Percentiles rank a stretch among this genome's conserved stretches.
These are phyloP conservation scores for Morus bassanus DNA, from an alignment of 2,797 vertebrate genomes.

Conservation along the genomic window DNA sequence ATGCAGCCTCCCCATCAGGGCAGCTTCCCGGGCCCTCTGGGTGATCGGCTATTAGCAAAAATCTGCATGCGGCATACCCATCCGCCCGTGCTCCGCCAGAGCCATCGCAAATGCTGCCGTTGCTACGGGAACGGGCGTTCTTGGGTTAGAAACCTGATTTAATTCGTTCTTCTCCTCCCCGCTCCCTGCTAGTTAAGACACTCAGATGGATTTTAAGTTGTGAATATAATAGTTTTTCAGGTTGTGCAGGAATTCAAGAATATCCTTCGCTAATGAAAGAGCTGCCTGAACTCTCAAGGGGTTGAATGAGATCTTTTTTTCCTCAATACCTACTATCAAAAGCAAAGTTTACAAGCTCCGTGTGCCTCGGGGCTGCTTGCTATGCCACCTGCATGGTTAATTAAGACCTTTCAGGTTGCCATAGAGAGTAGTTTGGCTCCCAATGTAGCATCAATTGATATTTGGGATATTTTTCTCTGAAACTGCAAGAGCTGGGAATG, in stretches of 20 bases:
- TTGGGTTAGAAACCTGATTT: background rate
- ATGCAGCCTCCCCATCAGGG: background rate
- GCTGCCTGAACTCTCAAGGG: background rate
- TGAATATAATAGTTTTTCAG: background rate
- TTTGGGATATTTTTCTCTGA: background rate
- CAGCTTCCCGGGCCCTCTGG: background rate
- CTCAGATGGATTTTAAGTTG: background rate
- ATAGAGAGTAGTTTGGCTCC: conserved; percentile 39
- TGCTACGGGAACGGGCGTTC: conserved; percentile 28
- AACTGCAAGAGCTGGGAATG: background rate
- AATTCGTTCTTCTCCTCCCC: background rate
- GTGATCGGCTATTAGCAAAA: background rate
- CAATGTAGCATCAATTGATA: background rate
- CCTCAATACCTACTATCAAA: background rate
- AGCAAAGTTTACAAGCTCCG: background rate
- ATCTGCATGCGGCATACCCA: background rate
- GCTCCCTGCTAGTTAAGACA: background rate
- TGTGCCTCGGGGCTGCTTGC: background rate
- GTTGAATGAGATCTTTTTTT: background rate
- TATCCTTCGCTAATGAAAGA: background rate
- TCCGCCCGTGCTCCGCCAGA: background rate
- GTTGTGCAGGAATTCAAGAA: background rate
- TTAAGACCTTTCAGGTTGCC: conserved; percentile 46
- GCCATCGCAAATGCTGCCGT: background rate
- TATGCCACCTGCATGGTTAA: conserved; percentile 37